A percentile compares a stretch with the other conserved stretches of the same genome.
phyloP scores from a whole-genome alignment of 1,140 invertebrate species.

The Lanistes nyassanus region DNA sequence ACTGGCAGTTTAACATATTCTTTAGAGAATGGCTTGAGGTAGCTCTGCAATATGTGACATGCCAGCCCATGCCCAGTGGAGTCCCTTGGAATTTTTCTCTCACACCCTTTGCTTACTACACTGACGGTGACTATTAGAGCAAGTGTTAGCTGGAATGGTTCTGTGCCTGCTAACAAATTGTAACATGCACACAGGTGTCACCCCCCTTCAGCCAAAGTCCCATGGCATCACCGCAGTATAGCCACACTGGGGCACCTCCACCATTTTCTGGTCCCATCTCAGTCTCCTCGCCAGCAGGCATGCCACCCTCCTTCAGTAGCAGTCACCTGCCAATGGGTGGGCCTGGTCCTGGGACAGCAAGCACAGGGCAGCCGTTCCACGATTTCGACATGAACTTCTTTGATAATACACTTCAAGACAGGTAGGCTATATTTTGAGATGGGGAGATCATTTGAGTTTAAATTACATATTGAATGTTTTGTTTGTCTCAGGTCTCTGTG shows the following conservation, averaged over 20 bases:
- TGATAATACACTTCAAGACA: conserved; percentile 24
- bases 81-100: too few species aligned
- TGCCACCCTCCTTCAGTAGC: conserved; percentile 17
- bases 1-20: too few species aligned
- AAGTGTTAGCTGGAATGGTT: too few species aligned
- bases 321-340: conserved; percentile 1
- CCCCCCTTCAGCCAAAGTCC: conserved; percentile 46
- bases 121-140: too few species aligned
- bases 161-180: too few species aligned
- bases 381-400: conserved; percentile 45
- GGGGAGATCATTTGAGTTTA: too few species aligned
- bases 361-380: conserved; percentile 24
- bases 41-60: too few species aligned
- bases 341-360: neutral
- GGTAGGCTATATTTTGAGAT: neutral
- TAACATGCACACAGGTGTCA: conserved; percentile 52
- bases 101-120: too few species aligned
- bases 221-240: conserved; percentile 20
- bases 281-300: neutral
- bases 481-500: too few species aligned
- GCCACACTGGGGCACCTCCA: conserved; percentile 19
- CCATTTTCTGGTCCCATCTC: neutral
- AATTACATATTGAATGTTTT: too few species aligned
- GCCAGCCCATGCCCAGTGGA: too few species aligned
- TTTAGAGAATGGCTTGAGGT: too few species aligned